A percentile compares a stretch with the other conserved stretches of the same genome.
Evolutionary conservation across 2,797 vertebrate genomes (phyloP).

Genomic region (Pachyuromys duprasi): DNA sequence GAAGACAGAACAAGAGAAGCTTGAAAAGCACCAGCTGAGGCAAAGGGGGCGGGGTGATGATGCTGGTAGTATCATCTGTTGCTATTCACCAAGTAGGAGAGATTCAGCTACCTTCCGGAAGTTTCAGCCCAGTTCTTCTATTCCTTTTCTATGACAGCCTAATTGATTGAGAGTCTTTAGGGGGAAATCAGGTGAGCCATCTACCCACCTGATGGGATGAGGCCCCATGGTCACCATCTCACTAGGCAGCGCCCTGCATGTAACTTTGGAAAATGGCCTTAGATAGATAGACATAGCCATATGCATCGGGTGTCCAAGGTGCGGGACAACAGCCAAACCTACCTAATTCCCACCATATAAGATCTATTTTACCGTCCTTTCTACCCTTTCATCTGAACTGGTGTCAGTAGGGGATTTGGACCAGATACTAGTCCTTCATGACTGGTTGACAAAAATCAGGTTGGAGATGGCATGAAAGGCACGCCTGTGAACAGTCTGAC

Average conservation of each 20-base stretch:
- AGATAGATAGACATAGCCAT: neutral
- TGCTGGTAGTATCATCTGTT: neutral
- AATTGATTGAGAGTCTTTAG: slow-evolving; percentile 50
- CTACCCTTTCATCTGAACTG: slow-evolving; percentile 14
- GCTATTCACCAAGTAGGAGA: neutral
- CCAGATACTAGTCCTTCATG: slow-evolving; percentile 34
- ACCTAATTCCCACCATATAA: neutral
- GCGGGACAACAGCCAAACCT: neutral
- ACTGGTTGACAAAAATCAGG: neutral
- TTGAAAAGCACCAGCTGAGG: neutral
- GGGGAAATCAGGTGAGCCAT: slow-evolving; percentile 25
- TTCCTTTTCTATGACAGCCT: slow-evolving; percentile 13
- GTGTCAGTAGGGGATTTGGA: neutral
- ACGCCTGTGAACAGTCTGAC: neutral
- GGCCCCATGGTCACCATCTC: slow-evolving; percentile 1
- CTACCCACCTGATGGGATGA: neutral
- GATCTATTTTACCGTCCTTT: neutral
- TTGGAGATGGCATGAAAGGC: neutral
- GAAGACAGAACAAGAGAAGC: neutral
- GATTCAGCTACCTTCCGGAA: neutral
- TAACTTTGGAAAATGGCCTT: neutral
- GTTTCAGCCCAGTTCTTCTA: neutral
- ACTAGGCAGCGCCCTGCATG: neutral
- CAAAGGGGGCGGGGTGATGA: neutral
- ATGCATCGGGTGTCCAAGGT: neutral